phyloP scores from a whole-genome alignment of 2,797 vertebrate genomes.

The Epinephelus awoara region DNA sequence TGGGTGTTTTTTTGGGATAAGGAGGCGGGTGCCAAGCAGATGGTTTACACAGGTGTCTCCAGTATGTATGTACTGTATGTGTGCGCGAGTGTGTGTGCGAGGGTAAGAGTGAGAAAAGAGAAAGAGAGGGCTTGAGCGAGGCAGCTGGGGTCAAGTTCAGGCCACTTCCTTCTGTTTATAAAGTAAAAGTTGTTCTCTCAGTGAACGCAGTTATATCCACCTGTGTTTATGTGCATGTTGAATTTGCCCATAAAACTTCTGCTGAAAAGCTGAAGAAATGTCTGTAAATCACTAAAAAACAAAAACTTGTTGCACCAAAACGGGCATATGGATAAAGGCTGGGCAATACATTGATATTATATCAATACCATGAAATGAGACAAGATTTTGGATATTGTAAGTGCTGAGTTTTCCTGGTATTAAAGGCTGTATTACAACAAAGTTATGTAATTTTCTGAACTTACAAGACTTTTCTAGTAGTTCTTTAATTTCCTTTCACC shows the following conservation, averaged over 20 bases:
- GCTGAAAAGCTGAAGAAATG: neutral
- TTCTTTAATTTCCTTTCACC: too few species aligned
- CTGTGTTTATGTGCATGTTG: constrained; percentile 8
- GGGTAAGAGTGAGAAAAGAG: constrained; percentile 10
- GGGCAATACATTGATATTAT: too few species aligned
- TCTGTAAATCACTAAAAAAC: neutral
- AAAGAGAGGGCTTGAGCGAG: constrained; percentile 15
- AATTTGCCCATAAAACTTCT: neutral
- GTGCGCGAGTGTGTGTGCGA: constrained; percentile 7
- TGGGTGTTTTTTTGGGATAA: constrained; percentile 64
- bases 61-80: constrained; percentile 60
- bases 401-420: too few species aligned
- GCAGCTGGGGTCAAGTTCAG: constrained; percentile 64
- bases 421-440: too few species aligned
- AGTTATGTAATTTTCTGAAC: too few species aligned
- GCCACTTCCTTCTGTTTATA: constrained; percentile 62
- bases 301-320: neutral
- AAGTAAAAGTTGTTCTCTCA: constrained; percentile 47
- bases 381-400: too few species aligned
- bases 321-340: neutral
- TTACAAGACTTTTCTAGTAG: too few species aligned
- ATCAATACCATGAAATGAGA: too few species aligned
- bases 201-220: neutral
- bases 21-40: constrained; percentile 78
- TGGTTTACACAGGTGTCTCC: constrained; percentile 87